Percentiles rank a stretch among this genome's conserved stretches.
Conservation (phyloP, 2,888 invertebrate species). For the Perizoma affinitatum region DNA sequence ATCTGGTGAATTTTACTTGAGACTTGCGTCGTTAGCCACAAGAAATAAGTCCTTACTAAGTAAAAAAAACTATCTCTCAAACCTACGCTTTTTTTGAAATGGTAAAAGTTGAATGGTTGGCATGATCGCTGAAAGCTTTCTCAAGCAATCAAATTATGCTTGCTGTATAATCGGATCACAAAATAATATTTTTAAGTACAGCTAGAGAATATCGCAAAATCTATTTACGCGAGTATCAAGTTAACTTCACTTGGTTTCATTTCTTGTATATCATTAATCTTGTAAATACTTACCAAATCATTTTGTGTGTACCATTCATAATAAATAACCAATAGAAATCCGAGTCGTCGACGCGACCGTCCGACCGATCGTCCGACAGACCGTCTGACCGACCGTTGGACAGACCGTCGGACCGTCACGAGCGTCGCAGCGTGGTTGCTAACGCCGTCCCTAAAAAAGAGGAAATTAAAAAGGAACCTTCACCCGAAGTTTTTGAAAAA, state of each 20-base stretch:
- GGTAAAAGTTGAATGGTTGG: no score
- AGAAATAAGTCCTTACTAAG: no score
- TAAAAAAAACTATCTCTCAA: no score
- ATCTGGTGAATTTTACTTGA: slow-evolving; percentile 10
- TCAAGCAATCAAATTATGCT: no score
- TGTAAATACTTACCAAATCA: slow-evolving; percentile 20
- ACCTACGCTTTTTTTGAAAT: no score
- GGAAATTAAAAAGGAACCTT: slow-evolving; percentile 39
- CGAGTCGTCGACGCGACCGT: slow-evolving; percentile 27
- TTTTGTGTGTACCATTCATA: slow-evolving; percentile 24
- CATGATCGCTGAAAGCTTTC: no score
- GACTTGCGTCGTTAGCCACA: neutral
- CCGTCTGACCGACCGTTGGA: slow-evolving; percentile 10
- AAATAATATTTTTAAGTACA: no score
- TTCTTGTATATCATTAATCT: neutral
- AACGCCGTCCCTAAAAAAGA: slow-evolving; percentile 41
- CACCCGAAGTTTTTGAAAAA: slow-evolving; percentile 50
- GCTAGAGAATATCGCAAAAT: no score
- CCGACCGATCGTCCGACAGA: slow-evolving; percentile 7
- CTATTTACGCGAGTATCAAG: slow-evolving; percentile 3
- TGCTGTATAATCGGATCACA: no score
- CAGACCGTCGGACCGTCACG: slow-evolving; percentile 28
- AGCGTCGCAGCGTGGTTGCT: slow-evolving; percentile 24
- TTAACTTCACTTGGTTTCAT: slow-evolving; percentile 2
- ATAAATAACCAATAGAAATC: slow-evolving; percentile 28